Percentiles rank a stretch among this genome's conserved stretches.
Conservation (phyloP, 2,797 vertebrate genomes). For the Alosa sapidissima region DNA sequence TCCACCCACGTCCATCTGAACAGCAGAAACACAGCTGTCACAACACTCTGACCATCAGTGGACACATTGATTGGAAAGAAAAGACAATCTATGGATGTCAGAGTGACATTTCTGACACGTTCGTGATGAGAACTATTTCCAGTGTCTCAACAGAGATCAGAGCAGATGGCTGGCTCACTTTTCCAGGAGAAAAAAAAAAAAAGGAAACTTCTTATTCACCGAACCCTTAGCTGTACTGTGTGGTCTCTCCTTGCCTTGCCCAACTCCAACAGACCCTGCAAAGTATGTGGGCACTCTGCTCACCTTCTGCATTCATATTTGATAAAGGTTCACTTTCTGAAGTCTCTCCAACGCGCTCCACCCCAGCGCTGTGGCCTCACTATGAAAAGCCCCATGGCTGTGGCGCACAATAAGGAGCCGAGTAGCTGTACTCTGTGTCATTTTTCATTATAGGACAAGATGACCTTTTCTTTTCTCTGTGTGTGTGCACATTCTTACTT, state of each 20-base stretch:
- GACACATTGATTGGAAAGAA: not conserved
- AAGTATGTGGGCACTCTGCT: not conserved
- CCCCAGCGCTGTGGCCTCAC: not conserved
- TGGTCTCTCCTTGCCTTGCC: not conserved
- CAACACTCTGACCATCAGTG: not conserved
- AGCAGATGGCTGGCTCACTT: not conserved
- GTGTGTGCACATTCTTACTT: not conserved
- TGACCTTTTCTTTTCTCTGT: constrained; percentile 6
- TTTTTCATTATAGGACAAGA: constrained; percentile 13
- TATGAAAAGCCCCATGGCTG: not conserved
- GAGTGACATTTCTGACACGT: constrained; percentile 6
- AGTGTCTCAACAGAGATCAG: not conserved
- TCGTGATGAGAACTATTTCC: constrained; percentile 8
- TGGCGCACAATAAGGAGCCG: not conserved
- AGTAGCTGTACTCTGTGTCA: not conserved
- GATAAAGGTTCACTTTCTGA: not conserved
- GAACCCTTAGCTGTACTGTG: not conserved
- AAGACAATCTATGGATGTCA: not conserved
- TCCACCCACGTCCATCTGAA: not conserved
- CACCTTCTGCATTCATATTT: not conserved
- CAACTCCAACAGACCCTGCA: not conserved
- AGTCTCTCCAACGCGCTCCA: not conserved
- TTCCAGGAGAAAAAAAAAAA: not conserved
- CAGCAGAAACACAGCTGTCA: not conserved
- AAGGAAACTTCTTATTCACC: not conserved